These are phyloP conservation scores for Nezara viridula DNA, from an alignment of 2,888 invertebrate species.

Conservation along the genomic window DNA sequence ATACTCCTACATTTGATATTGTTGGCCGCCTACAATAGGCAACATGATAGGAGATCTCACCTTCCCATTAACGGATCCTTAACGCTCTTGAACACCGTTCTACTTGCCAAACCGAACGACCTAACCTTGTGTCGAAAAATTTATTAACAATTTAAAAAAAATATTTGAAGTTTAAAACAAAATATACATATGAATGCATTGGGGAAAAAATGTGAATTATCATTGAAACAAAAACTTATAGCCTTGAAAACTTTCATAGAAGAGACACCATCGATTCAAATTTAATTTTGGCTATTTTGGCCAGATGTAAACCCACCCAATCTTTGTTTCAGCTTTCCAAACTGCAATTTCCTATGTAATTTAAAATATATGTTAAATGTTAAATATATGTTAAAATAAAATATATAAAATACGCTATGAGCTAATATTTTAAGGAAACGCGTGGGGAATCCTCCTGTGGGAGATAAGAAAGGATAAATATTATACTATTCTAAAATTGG, in stretches of 20 bases:
- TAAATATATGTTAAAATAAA: too few relatives aligned
- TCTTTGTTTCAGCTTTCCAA: background rate
- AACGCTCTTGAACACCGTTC: background rate
- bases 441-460: too few relatives aligned
- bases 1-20: background rate
- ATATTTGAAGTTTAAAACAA: background rate
- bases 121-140: background rate
- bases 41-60: conserved; percentile 17
- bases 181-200: too few relatives aligned
- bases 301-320: background rate
- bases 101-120: background rate
- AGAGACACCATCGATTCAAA: background rate
- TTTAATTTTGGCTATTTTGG: background rate
- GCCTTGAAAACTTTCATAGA: too few relatives aligned
- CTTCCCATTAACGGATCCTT: conserved; percentile 17
- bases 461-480: too few relatives aligned
- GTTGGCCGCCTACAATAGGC: background rate
- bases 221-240: background rate
- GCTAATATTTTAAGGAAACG: too few relatives aligned
- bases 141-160: background rate
- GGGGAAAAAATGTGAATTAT: too few relatives aligned
- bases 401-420: too few relatives aligned
- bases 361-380: background rate
- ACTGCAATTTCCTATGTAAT: background rate
- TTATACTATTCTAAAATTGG: too few relatives aligned